Base-by-base conservation (phyloP, 2,113 vertebrate species). In the Papio anubis region DNA sequence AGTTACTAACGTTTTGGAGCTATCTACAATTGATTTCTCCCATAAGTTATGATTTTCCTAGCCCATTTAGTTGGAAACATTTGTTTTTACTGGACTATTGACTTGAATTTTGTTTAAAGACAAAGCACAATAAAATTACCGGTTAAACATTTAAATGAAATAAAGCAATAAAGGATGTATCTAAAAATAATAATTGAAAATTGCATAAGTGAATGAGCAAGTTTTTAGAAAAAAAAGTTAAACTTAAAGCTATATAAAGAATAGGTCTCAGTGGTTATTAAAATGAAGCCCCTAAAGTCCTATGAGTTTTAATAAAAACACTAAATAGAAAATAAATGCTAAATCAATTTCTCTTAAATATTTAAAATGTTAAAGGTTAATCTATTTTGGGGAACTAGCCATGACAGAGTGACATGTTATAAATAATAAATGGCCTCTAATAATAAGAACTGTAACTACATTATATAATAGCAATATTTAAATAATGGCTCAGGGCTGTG, bases 281-380 rank as follows among this genome's bases (percentile, higher is more conserved):
- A 93, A 93, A 87, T 88, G 93, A 94, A 92, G 75, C 20, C 75
- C 75, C 38, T n/a, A 88, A 96, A 94, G 76, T 88, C 79, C 68
- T 87, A 16, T 88, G 79, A 93, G 55, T 96, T 96, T 95, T 88
- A 90, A 96, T 94, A 96, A 85, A 98, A 93, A 92, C 35, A 95
- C 11, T 50, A 95, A 91, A 92, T 79, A 96, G 55, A 94, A 93
- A 97, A 95, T 64, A 96, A 88, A 97, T 70, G n/a, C 75, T 50
- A 94, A 96, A 48, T 94, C 89, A 96, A 96, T 96, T 98, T 97
- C 70, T 93, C 40, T 95, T 96, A 93, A 94, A 97, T 91, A 96
- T 92, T 93, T 93, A 81, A 96, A 96, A 97, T 90, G 84, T 84
- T 86, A 93, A 97, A 95, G 68, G 73, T 97, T 94, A 96, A 94